phyloP scores from a whole-genome alignment of 1,140 invertebrate genomes.

The Charaxes varanes region DNA sequence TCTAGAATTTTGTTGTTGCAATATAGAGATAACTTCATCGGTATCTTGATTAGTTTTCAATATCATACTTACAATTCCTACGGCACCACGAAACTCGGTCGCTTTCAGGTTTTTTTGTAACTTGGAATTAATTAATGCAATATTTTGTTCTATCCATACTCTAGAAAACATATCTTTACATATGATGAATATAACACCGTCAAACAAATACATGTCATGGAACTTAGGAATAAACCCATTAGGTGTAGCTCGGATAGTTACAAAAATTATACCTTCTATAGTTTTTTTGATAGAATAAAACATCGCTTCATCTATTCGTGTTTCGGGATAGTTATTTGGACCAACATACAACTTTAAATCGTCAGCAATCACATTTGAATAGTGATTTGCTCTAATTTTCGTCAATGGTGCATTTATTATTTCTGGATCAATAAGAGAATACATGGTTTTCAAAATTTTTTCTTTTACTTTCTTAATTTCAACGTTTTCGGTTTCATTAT shows the following conservation, averaged over 20 bases:
- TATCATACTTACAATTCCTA: constrained; percentile 55
- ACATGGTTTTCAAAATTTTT: constrained; percentile 38
- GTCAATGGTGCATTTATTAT: constrained; percentile 39
- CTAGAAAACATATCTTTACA: constrained; percentile 38
- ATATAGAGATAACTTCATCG: constrained; percentile 39
- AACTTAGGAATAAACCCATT: constrained; percentile 37
- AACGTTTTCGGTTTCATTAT: constrained; percentile 16
- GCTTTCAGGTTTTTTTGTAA: constrained; percentile 38
- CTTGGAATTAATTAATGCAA: constrained; percentile 29
- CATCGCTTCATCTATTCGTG: constrained; percentile 38
- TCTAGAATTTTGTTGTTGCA: constrained; percentile 56
- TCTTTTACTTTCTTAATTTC: constrained; percentile 32
- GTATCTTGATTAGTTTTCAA: constrained; percentile 36
- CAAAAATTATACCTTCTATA: constrained; percentile 38
- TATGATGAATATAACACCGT: constrained; percentile 62
- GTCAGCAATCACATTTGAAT: constrained; percentile 48
- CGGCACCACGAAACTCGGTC: constrained; percentile 54
- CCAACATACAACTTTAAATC: constrained; percentile 59
- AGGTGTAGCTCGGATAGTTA: constrained; percentile 20
- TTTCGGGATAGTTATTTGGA: constrained; percentile 52
- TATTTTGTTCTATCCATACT: constrained; percentile 38
- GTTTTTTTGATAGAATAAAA: constrained; percentile 43
- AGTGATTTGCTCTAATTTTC: constrained; percentile 46
- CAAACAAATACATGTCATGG: constrained; percentile 56
- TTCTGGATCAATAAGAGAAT: constrained; percentile 37